phyloP scores from a whole-genome alignment of 2,113 vertebrate species.

The Proteles cristata region DNA sequence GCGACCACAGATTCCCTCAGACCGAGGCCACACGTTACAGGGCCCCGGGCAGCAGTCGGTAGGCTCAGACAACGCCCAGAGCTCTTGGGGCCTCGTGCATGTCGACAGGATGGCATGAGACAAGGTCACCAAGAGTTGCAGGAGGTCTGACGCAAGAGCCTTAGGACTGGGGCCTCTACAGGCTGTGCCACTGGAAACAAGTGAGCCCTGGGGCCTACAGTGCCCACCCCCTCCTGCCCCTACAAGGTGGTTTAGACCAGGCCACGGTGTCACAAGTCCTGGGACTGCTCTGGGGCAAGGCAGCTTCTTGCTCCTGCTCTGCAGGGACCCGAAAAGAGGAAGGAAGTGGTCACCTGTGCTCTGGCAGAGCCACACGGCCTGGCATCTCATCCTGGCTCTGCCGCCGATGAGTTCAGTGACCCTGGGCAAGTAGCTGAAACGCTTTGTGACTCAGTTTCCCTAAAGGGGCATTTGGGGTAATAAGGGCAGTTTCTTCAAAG shows the following conservation, averaged over 20 bases:
- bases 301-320: not conserved
- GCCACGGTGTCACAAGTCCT: not conserved
- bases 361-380: not conserved
- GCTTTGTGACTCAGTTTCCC: not conserved
- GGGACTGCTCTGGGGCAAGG: not conserved
- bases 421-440: not conserved
- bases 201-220: not conserved
- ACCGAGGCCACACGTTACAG: not conserved
- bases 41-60: not conserved
- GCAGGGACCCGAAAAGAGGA: no score
- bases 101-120: not conserved
- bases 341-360: fast-evolving
- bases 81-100: not conserved
- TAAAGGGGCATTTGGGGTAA: not conserved
- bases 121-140: not conserved
- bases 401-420: fast-evolving
- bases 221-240: not conserved
- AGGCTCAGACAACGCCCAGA: not conserved
- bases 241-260: not conserved
- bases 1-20: not conserved
- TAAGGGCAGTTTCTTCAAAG: not conserved
- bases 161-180: fast-evolving
- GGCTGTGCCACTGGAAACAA: not conserved
- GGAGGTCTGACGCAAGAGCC: not conserved
- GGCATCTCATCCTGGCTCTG: not conserved